Evolutionary conservation across 2,888 invertebrate species (phyloP).

Genomic region (Trimorus sp.): DNA sequence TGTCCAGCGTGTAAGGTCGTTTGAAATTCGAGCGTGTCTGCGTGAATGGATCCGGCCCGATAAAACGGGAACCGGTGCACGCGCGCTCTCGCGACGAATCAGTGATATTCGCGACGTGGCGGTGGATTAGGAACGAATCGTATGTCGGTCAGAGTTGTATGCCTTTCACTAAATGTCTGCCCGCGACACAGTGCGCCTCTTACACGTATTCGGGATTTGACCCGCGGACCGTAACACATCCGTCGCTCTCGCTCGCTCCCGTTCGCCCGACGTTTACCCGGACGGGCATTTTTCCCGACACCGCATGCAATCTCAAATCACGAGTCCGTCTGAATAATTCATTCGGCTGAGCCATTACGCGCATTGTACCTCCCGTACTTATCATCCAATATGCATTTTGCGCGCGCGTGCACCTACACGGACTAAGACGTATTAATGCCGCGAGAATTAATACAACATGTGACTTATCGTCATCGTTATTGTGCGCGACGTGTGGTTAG

Average conservation of each 20-base stretch:
- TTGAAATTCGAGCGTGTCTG: too few species aligned
- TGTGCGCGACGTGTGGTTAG: constrained; percentile 45
- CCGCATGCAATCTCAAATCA: constrained; percentile 59
- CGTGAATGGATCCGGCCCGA: too few species aligned
- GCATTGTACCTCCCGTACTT: constrained; percentile 58
- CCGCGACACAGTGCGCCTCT: constrained; percentile 69
- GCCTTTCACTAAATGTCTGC: constrained; percentile 75
- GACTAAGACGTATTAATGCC: constrained; percentile 43
- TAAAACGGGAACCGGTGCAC: constrained; percentile 60
- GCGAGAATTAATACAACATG: constrained; percentile 54
- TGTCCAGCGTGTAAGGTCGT: too few species aligned
- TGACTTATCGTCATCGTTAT: constrained; percentile 45
- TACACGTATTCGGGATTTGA: constrained; percentile 72
- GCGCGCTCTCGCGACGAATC: constrained; percentile 46
- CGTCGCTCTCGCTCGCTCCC: constrained; percentile 27
- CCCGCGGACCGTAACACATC: constrained; percentile 46
- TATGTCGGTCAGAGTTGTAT: constrained; percentile 74
- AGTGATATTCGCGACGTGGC: constrained; percentile 53
- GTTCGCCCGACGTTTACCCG: constrained; percentile 70
- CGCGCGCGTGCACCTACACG: constrained; percentile 42
- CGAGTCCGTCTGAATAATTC: constrained; percentile 62
- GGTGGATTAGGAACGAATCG: constrained; percentile 69
- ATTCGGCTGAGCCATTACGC: constrained; percentile 51
- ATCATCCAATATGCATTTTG: constrained; percentile 49
- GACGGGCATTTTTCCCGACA: constrained; percentile 50